Percentiles rank a stretch among this genome's conserved stretches.
Conservation (phyloP, 2,797 vertebrate species). For the Acestrorhynchus altus region DNA sequence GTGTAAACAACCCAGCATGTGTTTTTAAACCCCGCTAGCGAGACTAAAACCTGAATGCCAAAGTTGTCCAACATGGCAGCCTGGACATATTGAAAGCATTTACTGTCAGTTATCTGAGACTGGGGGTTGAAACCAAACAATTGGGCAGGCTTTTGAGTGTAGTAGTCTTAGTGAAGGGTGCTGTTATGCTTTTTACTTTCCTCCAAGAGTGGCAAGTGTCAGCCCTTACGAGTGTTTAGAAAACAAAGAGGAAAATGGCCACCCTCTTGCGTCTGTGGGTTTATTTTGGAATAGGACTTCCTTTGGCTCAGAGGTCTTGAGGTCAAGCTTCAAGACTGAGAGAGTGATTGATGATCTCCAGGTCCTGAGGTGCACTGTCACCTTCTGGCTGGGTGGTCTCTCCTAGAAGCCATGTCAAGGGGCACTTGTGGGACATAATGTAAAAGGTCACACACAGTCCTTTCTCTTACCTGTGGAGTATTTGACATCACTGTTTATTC, state of each 20-base stretch:
- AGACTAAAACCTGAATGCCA: too few species aligned
- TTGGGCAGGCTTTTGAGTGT: neutral
- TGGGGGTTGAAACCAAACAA: neutral
- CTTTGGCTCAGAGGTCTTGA: constrained; percentile 49
- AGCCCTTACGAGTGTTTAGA: constrained; percentile 51
- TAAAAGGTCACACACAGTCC: constrained; percentile 37
- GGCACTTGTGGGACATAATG: constrained; percentile 53
- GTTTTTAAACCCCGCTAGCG: neutral
- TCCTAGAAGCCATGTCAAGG: constrained; percentile 55
- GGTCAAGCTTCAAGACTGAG: constrained; percentile 40
- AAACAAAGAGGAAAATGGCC: constrained; percentile 55
- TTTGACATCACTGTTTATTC: constrained; percentile 17
- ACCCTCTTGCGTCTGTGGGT: constrained; percentile 46
- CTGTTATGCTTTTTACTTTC: constrained; percentile 26
- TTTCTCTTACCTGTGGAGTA: constrained; percentile 50
- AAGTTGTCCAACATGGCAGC: neutral
- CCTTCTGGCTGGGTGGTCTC: constrained; percentile 61
- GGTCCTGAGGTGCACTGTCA: constrained; percentile 59
- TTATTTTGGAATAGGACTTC: constrained; percentile 52
- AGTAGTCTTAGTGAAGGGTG: constrained; percentile 19
- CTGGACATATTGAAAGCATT: constrained; percentile 5
- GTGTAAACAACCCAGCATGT: neutral
- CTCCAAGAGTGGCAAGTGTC: constrained; percentile 41
- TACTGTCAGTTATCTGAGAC: constrained; percentile 14
- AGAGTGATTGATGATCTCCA: constrained; percentile 62